These are phyloP conservation scores for Orthosia gothica DNA, from an alignment of 2,888 invertebrate genomes.

Conservation along the genomic window DNA sequence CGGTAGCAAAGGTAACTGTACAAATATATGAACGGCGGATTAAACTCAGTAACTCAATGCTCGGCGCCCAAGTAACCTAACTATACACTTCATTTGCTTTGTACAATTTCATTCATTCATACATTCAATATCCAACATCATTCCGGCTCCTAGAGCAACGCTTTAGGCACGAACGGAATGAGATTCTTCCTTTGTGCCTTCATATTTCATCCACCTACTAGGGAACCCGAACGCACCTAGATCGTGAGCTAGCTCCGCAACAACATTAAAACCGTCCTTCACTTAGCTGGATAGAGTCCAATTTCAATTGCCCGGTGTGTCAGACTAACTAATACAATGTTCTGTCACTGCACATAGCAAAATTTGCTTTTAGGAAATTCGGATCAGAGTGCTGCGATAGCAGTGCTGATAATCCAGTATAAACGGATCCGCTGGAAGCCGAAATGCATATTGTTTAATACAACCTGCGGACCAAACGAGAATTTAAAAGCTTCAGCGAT, in stretches of 20 bases:
- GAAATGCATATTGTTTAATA: slow-evolving; percentile 77
- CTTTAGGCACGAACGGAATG: slow-evolving; percentile 82
- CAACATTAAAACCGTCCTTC: slow-evolving; percentile 73
- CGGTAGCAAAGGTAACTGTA: slow-evolving; percentile 5
- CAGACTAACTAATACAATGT: slow-evolving; percentile 77
- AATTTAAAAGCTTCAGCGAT: slow-evolving; percentile 71
- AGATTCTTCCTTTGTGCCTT: slow-evolving; percentile 86
- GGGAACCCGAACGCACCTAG: slow-evolving; percentile 76
- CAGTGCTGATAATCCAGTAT: slow-evolving; percentile 82
- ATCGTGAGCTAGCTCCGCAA: slow-evolving; percentile 63
- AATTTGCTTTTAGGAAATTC: slow-evolving; percentile 85
- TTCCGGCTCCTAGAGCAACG: slow-evolving; percentile 72
- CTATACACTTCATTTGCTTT: slow-evolving; percentile 68
- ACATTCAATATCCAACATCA: slow-evolving; percentile 76
- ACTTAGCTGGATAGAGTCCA: slow-evolving; percentile 73
- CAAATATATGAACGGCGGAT: slow-evolving; percentile 42
- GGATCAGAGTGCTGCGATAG: slow-evolving; percentile 74
- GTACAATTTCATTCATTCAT: slow-evolving; percentile 72
- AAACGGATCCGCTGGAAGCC: slow-evolving; percentile 77
- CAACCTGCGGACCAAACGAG: slow-evolving; percentile 61
- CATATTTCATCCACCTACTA: slow-evolving; percentile 85
- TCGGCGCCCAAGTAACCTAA: slow-evolving; percentile 39
- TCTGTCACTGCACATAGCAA: slow-evolving; percentile 79
- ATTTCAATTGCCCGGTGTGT: slow-evolving; percentile 69
- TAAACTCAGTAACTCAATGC: slow-evolving; percentile 45